Conservation (phyloP, 2,797 vertebrate genomes). For the Tapirus indicus region DNA sequence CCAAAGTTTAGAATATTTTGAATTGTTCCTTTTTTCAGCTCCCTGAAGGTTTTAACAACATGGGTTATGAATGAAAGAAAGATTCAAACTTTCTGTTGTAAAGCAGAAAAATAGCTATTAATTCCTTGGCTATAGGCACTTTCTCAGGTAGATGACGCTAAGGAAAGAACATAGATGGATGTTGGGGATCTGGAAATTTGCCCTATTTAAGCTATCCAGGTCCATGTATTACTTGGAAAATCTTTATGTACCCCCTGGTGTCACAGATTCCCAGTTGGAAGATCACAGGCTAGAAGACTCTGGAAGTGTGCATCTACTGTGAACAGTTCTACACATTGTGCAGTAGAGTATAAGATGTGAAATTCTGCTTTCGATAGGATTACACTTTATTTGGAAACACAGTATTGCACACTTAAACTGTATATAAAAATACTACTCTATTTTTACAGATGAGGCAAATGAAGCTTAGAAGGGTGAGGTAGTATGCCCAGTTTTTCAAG, state of each 20-base stretch:
- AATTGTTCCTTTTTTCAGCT: background rate
- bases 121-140: background rate
- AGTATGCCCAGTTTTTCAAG: background rate
- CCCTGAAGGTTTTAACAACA: background rate
- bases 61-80: background rate
- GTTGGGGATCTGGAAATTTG: background rate
- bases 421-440: background rate
- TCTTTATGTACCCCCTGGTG: background rate
- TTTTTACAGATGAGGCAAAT: background rate
- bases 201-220: background rate
- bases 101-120: background rate
- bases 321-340: background rate
- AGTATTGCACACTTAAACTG: background rate
- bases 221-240: background rate
- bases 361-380: background rate
- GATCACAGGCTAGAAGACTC: background rate
- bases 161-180: background rate
- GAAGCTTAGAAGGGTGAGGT: background rate
- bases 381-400: background rate
- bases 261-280: background rate
- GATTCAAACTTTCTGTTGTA: background rate
- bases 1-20: slow-evolving; percentile 9
- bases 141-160: background rate
- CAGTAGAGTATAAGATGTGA: background rate
- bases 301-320: background rate